Base-by-base conservation (phyloP, 1,140 invertebrate genomes). In the Papilio aristodemus region DNA sequence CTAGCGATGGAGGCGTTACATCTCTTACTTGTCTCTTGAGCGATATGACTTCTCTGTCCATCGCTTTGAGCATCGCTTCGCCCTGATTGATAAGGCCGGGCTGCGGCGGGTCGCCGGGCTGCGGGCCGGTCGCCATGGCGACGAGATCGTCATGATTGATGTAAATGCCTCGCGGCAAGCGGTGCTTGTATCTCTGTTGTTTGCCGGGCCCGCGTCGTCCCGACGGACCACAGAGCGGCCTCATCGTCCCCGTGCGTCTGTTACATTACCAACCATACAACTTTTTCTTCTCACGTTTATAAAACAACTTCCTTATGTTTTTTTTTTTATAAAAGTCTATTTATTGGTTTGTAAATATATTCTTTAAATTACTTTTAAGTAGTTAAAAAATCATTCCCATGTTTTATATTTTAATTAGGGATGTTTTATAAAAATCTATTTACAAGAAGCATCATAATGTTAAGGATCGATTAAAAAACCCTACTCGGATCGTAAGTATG, bases 91-190 rank as follows among this genome's bases (percentile, higher is more conserved):
- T 91, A 72, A 93, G 92, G 70, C 92, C 93, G 64, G 82, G 80
- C 71, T 83, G 81, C 68, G 83, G 69, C 32, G 79, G 71, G 58
- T 91, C 89, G 78, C 81, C 89, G 85, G 88, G 93, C 92, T 94
- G 92, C 22, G 79, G 94, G 92, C 81, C 93, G 87, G 94, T 94
- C 38, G 97, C 97, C 92, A 99, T 95, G 58, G 96, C 94, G 68
- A 96, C 94, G 79, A 99, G 93, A 93, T 99, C 98, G 89, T 99
- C 98, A 89, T 98, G 96, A 93, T 98, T 98, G 86, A 99, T 96
- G 92, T 98, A 97, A 95, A 99, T 98, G 89, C 98, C 98, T 73
- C 96, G 95, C 36, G 98, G 98, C 72, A 98, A 96, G 85, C 97
- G 97, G 82, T 97, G 94, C 92, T 98, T 98, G 93, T 97, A 95